These are phyloP conservation scores for Sinhomidia bicolor DNA, from an alignment of 2,888 invertebrate species.

Conservation along the genomic window DNA sequence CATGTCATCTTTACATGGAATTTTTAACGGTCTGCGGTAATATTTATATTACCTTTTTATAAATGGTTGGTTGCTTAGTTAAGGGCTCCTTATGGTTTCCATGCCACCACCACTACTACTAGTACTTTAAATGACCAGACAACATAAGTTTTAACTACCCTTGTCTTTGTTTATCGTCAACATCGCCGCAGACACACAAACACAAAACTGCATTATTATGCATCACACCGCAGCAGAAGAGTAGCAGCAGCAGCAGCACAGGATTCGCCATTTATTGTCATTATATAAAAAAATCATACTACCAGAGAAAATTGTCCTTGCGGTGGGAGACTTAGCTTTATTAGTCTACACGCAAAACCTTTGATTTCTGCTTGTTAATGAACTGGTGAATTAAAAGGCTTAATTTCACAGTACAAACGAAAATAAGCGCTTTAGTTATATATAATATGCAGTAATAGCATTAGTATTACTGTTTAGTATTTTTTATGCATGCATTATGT, in stretches of 20 bases:
- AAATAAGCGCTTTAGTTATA: not conserved
- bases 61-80: no score
- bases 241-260: slow-evolving; percentile 3
- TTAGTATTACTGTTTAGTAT: not conserved
- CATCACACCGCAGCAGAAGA: not conserved
- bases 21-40: not conserved
- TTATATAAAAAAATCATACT: slow-evolving; percentile 18
- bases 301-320: slow-evolving; percentile 49
- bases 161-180: no score
- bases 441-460: not conserved
- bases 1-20: not conserved
- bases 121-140: not conserved
- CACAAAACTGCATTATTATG: not conserved
- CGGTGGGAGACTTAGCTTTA: slow-evolving; percentile 49
- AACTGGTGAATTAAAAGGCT: slow-evolving; percentile 37
- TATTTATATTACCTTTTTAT: not conserved
- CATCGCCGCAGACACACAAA: not conserved
- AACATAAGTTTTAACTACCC: no score
- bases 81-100: not conserved
- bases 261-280: not conserved
- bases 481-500: not conserved
- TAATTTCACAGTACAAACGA: slow-evolving; percentile 16
- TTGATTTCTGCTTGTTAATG: slow-evolving; percentile 53
- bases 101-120: not conserved
- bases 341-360: slow-evolving; percentile 62